These are phyloP conservation scores for Drosophila sucinea DNA, from an alignment of 1,140 invertebrate species.

Conservation along the genomic window DNA sequence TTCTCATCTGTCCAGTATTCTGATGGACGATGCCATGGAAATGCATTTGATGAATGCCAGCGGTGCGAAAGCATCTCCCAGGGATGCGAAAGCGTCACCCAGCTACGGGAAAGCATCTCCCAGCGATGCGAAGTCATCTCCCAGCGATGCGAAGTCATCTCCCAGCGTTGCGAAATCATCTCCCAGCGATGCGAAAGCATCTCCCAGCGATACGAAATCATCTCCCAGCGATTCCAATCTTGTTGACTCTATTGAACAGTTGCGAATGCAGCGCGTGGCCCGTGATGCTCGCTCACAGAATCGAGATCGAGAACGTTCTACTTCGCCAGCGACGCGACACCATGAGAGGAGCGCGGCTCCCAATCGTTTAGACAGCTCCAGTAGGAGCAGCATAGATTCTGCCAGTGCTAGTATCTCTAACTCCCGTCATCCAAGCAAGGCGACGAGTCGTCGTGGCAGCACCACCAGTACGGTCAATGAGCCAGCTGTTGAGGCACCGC, in stretches of 20 bases:
- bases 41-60: slow-evolving; percentile 45
- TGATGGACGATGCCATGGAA: slow-evolving; percentile 52
- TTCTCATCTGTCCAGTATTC: slow-evolving; percentile 43
- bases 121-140: slow-evolving; percentile 30
- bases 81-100: background rate
- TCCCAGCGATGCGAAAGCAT: slow-evolving; percentile 20
- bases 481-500: slow-evolving; percentile 13
- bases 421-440: slow-evolving; percentile 48
- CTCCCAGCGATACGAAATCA: slow-evolving; percentile 28
- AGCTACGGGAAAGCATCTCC: slow-evolving; percentile 24
- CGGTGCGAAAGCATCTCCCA: slow-evolving; percentile 21
- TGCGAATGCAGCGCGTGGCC: slow-evolving; percentile 68
- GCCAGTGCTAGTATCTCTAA: slow-evolving; percentile 45
- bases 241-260: slow-evolving; percentile 66
- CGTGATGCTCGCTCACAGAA: slow-evolving; percentile 56
- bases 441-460: slow-evolving; percentile 70
- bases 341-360: slow-evolving; percentile 67
- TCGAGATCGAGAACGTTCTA: slow-evolving; percentile 60
- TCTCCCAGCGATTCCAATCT: slow-evolving; percentile 52
- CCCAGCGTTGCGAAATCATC: slow-evolving; percentile 35
- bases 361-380: slow-evolving; percentile 73
- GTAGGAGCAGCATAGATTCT: slow-evolving; percentile 73
- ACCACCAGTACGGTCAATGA: slow-evolving; percentile 58
- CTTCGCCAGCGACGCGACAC: slow-evolving; percentile 37
- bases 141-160: slow-evolving; percentile 18